These are phyloP conservation scores for Notamacropus eugenii DNA, from an alignment of 2,797 vertebrate genomes.

Conservation along the genomic window DNA sequence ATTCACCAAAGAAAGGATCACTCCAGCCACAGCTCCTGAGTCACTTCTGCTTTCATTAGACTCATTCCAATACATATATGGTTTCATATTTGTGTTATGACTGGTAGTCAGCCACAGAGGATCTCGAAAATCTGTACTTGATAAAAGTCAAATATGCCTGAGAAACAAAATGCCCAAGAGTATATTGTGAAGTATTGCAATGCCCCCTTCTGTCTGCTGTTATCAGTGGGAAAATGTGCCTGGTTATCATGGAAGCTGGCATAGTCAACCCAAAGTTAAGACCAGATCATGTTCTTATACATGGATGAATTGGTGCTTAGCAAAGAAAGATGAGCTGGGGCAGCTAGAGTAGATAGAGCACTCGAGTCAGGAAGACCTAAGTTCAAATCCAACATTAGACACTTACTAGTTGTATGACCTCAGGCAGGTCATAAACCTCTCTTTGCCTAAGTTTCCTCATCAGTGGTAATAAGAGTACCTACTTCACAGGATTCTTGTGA, in stretches of 20 bases:
- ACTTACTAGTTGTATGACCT: background rate
- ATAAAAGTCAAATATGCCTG: conserved; percentile 9
- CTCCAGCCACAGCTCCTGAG: conserved; percentile 20
- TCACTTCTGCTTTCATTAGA: conserved; percentile 32
- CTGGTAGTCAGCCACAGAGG: conserved; percentile 36
- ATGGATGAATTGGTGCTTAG: background rate
- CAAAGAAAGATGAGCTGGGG: background rate
- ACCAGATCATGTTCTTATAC: background rate
- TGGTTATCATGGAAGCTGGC: background rate
- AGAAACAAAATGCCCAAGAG: background rate
- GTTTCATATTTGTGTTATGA: conserved; percentile 56
- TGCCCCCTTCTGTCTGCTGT: conserved; percentile 59
- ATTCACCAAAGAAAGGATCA: conserved; percentile 31
- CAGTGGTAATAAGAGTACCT: background rate
- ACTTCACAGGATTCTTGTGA: background rate
- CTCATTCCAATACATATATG: conserved; percentile 21
- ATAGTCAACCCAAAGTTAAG: background rate
- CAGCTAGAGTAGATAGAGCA: background rate
- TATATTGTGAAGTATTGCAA: conserved; percentile 44
- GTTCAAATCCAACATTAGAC: background rate
- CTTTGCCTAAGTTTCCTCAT: background rate
- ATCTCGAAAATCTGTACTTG: conserved; percentile 18
- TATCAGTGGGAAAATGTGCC: conserved; percentile 6
- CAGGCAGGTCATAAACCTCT: background rate
- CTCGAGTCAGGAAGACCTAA: background rate